These are phyloP conservation scores for Epinephelus awoara DNA, from an alignment of 2,797 vertebrate genomes.

Conservation along the genomic window DNA sequence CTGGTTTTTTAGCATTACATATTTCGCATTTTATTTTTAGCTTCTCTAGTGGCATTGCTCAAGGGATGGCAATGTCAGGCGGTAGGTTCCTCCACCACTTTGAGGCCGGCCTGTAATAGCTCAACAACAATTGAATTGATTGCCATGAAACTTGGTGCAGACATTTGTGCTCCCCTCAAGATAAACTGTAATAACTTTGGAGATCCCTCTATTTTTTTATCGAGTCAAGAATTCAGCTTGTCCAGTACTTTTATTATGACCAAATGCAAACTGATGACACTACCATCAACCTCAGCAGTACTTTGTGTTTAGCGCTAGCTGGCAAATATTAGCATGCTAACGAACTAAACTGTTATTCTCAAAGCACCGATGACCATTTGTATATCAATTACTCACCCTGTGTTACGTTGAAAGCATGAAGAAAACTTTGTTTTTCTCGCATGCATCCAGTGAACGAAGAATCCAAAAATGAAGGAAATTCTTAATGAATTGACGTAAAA, in stretches of 20 bases:
- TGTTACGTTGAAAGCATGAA: too few species aligned
- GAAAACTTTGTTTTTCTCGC: too few species aligned
- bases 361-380: too few species aligned
- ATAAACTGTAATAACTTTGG: not conserved
- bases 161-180: too few species aligned
- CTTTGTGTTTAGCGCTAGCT: not conserved
- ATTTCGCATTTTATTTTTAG: slow-evolving; percentile 23
- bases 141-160: too few species aligned
- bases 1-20: not conserved
- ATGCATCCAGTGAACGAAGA: too few species aligned
- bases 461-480: too few species aligned
- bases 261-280: not conserved
- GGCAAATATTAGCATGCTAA: not conserved
- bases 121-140: not conserved
- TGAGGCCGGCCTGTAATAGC: not conserved
- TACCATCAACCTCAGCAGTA: not conserved
- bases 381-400: too few species aligned
- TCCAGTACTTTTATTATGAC: not conserved
- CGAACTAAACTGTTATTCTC: not conserved
- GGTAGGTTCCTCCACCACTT: not conserved
- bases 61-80: not conserved
- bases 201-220: not conserved
- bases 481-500: too few species aligned
- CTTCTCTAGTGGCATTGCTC: not conserved
- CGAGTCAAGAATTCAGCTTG: not conserved